Conservation (phyloP, 2,797 vertebrate species). For the Percopsis omiscomaycus region DNA sequence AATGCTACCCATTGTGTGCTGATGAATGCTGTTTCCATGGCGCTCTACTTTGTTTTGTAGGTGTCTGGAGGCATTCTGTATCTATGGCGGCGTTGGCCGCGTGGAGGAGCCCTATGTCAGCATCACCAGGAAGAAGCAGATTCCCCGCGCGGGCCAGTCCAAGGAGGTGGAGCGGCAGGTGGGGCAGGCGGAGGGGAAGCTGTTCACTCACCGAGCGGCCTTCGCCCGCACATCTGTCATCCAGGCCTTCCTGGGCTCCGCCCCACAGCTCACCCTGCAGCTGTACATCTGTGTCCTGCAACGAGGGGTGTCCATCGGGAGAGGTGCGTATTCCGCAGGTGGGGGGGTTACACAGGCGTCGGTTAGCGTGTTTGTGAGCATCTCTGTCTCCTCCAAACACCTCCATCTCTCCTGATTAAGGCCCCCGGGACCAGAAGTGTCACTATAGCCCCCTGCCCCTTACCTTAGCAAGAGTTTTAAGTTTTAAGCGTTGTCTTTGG, state of each 20-base stretch:
- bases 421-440: not conserved
- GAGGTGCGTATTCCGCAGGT: conserved; percentile 74
- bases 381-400: not conserved
- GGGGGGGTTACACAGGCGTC: conserved; percentile 65
- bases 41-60: conserved; percentile 66
- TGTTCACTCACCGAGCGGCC: conserved; percentile 90
- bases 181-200: conserved; percentile 94
- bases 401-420: not conserved
- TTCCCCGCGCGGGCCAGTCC: conserved; percentile 83
- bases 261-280: conserved; percentile 95
- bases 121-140: conserved; percentile 94
- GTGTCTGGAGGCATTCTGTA: conserved; percentile 92
- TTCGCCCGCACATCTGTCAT: conserved; percentile 95
- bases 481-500: no score
- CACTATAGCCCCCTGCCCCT: no score
- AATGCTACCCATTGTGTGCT: not conserved
- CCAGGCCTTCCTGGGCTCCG: conserved; percentile 96
- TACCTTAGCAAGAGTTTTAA: no score
- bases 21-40: not conserved
- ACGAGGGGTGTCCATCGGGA: conserved; percentile 80
- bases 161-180: conserved; percentile 95
- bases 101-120: conserved; percentile 97
- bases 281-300: conserved; percentile 93
- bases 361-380: conserved; percentile 40
- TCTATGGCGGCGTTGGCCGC: conserved; percentile 86